Conservation (phyloP, 2,797 vertebrate genomes). For the Gambusia yucatana region DNA sequence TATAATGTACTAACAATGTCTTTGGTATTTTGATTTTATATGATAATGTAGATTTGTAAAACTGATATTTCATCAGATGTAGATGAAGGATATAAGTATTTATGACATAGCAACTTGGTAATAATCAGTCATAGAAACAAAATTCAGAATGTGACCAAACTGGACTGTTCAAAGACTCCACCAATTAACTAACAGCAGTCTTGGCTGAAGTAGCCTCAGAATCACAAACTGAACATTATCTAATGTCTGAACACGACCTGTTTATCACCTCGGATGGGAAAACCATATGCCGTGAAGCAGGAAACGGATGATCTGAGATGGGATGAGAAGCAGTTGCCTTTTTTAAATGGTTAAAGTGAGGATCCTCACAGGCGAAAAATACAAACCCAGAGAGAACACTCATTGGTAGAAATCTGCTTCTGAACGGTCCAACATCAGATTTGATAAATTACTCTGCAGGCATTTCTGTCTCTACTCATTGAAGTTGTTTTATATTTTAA, state of each 20-base stretch:
- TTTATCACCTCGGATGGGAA: constrained; percentile 51
- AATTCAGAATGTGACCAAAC: background rate
- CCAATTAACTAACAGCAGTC: constrained; percentile 9
- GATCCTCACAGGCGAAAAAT: constrained; percentile 18
- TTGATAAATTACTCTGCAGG: background rate
- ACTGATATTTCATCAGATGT: background rate
- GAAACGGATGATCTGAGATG: constrained; percentile 38
- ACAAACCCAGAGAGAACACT: constrained; percentile 4
- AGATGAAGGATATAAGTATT: background rate
- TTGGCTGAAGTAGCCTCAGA: constrained; percentile 27
- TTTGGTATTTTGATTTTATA: background rate
- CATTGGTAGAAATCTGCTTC: constrained; percentile 11
- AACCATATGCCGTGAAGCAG: constrained; percentile 28
- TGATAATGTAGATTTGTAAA: background rate
- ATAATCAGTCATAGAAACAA: background rate
- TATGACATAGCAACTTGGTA: background rate
- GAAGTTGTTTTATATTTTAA: constrained; percentile 1
- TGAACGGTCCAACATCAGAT: background rate
- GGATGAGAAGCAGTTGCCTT: constrained; percentile 23
- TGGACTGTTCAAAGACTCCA: background rate
- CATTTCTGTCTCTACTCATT: background rate
- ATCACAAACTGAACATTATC: constrained; percentile 49
- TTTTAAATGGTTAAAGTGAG: constrained; percentile 34
- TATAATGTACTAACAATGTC: background rate
- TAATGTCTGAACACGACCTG: constrained; percentile 35